phyloP scores from a whole-genome alignment of 1,140 invertebrate species.

The Lepidurus arcticus region DNA sequence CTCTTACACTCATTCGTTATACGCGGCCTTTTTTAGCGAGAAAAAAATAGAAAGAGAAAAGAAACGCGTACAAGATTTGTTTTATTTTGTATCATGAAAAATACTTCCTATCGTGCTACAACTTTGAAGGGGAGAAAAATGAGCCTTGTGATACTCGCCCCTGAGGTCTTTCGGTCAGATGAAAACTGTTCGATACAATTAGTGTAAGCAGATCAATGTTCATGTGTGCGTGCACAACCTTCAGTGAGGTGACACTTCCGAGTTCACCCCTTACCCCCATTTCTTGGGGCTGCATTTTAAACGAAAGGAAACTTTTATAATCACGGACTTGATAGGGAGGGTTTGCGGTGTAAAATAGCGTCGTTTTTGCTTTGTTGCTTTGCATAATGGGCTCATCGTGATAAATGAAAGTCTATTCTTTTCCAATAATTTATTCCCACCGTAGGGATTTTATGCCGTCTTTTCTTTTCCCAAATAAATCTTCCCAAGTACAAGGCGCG shows the following conservation, averaged over 20 bases:
- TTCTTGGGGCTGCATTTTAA: not conserved
- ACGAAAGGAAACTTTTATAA: not conserved
- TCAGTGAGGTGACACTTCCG: not conserved
- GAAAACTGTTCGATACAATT: slow-evolving; percentile 11
- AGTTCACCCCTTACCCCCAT: not conserved
- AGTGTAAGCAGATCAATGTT: slow-evolving; percentile 16
- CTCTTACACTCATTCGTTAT: not conserved
- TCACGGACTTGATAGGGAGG: not conserved
- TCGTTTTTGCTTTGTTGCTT: slow-evolving; percentile 10
- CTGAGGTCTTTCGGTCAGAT: not conserved
- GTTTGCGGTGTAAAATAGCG: not conserved
- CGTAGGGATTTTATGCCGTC: slow-evolving; percentile 3
- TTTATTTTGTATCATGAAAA: not conserved
- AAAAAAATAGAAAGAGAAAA: not conserved
- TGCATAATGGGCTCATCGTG: slow-evolving; percentile 10
- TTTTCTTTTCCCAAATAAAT: not conserved
- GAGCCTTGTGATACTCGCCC: not conserved
- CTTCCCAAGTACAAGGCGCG: not conserved
- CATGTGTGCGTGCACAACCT: slow-evolving; percentile 12
- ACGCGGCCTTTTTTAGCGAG: not conserved
- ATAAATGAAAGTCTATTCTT: not conserved
- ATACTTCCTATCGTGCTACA: not conserved
- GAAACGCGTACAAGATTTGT: not conserved
- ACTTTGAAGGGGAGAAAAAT: not conserved
- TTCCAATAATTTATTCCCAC: not conserved